These are phyloP conservation scores for Knipowitschia caucasica DNA, from an alignment of 2,797 vertebrate genomes.

Conservation along the genomic window DNA sequence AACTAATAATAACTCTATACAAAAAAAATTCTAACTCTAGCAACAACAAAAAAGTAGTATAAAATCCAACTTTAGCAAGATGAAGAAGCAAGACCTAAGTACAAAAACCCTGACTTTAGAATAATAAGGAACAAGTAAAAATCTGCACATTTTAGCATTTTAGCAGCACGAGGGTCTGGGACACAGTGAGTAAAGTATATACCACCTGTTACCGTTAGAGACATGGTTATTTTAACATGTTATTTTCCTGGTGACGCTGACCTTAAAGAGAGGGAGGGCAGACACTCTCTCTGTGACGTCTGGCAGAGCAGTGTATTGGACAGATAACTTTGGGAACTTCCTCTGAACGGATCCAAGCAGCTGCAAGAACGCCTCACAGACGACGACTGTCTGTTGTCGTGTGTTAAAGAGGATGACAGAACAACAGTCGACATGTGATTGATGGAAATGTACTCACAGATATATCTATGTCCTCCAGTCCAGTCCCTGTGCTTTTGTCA, in stretches of 20 bases:
- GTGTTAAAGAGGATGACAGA: not conserved
- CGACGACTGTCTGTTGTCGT: constrained; percentile 31
- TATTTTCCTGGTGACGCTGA: not conserved
- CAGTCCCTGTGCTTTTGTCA: constrained; percentile 65
- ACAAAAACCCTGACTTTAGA: too few relatives aligned
- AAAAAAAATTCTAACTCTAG: too few relatives aligned
- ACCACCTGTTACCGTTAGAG: too few relatives aligned
- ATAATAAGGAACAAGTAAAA: too few relatives aligned
- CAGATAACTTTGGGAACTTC: constrained; percentile 51
- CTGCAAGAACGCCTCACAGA: constrained; percentile 62
- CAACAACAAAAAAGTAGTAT: too few relatives aligned
- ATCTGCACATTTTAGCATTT: too few relatives aligned
- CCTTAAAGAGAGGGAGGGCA: constrained; percentile 67
- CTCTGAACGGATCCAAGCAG: constrained; percentile 45
- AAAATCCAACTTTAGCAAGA: too few relatives aligned
- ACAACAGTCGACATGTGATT: not conserved
- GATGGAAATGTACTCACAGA: constrained; percentile 64
- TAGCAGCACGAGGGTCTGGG: too few relatives aligned
- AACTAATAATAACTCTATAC: too few relatives aligned
- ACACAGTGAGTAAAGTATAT: too few relatives aligned
- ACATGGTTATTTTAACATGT: too few relatives aligned
- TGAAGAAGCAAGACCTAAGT: too few relatives aligned
- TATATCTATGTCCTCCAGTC: constrained; percentile 74
- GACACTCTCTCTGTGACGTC: constrained; percentile 28
- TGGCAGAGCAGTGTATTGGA: constrained; percentile 47